Evolutionary conservation across 1,140 invertebrate genomes (phyloP).

Genomic region (Scaptomyza graminum): DNA sequence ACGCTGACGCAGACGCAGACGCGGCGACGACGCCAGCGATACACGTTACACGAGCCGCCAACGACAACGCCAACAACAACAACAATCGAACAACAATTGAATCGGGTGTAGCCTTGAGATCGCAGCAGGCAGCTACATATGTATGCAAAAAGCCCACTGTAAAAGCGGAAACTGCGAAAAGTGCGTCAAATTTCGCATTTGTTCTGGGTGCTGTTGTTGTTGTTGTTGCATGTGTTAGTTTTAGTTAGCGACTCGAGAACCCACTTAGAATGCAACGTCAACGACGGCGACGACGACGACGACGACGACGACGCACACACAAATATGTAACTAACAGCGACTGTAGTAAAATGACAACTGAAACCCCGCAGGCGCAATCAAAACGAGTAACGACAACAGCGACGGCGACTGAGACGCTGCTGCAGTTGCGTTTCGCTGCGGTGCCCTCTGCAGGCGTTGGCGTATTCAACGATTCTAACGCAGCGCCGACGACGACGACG

Average conservation of each 20-base stretch:
- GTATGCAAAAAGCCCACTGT: constrained; percentile 21
- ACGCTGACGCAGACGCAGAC: constrained; percentile 20
- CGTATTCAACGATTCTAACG: constrained; percentile 44
- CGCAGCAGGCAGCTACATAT: constrained; percentile 32
- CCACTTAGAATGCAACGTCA: constrained; percentile 53
- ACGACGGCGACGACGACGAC: constrained; percentile 45
- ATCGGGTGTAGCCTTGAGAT: constrained; percentile 62
- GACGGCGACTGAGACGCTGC: constrained; percentile 32
- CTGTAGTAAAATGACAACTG: constrained; percentile 81
- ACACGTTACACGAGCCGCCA: constrained; percentile 20
- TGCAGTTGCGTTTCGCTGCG: constrained; percentile 10
- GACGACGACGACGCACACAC: constrained; percentile 65
- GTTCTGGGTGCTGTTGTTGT: constrained; percentile 24
- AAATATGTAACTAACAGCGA: constrained; percentile 80
- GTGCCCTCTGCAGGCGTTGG: constrained; percentile 32
- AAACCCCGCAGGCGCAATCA: constrained; percentile 79
- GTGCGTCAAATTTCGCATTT: constrained; percentile 17
- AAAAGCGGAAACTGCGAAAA: constrained; percentile 29
- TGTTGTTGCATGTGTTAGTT: constrained; percentile 6
- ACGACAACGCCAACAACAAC: background rate
- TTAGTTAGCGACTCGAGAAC: constrained; percentile 30
- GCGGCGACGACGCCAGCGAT: constrained; percentile 14
- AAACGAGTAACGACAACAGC: constrained; percentile 70
- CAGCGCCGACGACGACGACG: constrained; percentile 26
- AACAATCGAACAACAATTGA: constrained; percentile 22